Conservation (phyloP, 2,113 vertebrate genomes). For the Centrocercus urophasianus region DNA sequence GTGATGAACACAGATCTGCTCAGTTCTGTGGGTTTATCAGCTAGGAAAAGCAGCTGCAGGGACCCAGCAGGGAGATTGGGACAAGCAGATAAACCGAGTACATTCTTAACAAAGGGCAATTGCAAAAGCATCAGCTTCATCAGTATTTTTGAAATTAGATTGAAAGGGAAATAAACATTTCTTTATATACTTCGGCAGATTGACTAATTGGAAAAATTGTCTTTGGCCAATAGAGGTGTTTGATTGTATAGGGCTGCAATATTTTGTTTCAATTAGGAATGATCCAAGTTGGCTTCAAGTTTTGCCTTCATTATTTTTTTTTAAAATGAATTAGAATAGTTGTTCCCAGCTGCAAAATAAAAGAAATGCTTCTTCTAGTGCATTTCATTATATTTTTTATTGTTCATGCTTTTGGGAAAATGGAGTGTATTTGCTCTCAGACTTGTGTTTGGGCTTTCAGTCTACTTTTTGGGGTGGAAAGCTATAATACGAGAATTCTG, state of each 20-base stretch:
- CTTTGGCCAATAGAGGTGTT: background rate
- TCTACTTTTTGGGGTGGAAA: background rate
- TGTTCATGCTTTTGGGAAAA: background rate
- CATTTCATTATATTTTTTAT: constrained; percentile 34
- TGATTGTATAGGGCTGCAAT: background rate
- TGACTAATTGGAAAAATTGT: background rate
- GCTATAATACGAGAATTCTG: background rate
- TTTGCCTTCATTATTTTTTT: background rate
- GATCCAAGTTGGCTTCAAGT: background rate
- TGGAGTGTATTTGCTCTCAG: background rate
- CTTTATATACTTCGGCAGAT: background rate
- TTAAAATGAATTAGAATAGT: background rate
- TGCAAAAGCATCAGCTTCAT: background rate
- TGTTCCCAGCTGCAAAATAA: constrained; percentile 3
- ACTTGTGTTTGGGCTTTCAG: background rate
- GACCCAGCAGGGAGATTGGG: background rate
- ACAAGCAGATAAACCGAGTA: background rate
- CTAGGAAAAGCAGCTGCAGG: background rate
- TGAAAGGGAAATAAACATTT: constrained; percentile 2
- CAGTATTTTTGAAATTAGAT: background rate
- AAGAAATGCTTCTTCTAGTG: background rate
- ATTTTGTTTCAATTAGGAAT: background rate
- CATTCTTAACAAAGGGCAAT: background rate
- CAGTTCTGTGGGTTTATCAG: background rate
- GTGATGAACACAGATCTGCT: background rate